Conservation (phyloP, 2,888 invertebrate genomes). For the Anthophora plumipes region DNA sequence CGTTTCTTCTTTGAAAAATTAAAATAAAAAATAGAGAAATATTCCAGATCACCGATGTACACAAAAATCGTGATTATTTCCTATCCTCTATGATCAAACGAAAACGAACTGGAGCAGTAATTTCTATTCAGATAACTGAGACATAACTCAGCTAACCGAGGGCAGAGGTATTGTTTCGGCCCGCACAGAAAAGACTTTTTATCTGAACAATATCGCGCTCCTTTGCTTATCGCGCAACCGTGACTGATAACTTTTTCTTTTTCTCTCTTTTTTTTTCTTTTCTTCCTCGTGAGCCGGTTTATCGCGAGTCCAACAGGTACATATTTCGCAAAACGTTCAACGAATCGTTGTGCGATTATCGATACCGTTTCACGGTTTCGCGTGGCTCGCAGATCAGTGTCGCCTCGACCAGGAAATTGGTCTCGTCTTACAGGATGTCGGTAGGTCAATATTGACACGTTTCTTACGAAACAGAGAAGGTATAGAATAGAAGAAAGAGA, state of each 20-base stretch:
- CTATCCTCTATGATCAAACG: not conserved
- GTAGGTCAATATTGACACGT: slow-evolving; percentile 80
- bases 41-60: not conserved
- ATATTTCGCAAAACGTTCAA: not conserved
- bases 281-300: not conserved
- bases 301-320: slow-evolving; percentile 1
- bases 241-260: slow-evolving; percentile 48
- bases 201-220: slow-evolving; percentile 40
- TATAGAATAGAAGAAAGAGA: not conserved
- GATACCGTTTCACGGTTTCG: slow-evolving; percentile 1
- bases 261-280: not conserved
- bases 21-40: no score
- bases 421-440: slow-evolving; percentile 79
- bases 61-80: not conserved
- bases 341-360: slow-evolving; percentile 27
- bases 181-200: slow-evolving; percentile 18
- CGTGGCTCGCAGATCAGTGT: slow-evolving; percentile 46
- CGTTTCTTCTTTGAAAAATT: no score
- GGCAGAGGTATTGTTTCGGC: slow-evolving; percentile 18
- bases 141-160: not conserved
- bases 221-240: slow-evolving; percentile 39
- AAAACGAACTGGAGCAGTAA: not conserved
- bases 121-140: slow-evolving; percentile 28
- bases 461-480: slow-evolving; percentile 72
- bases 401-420: slow-evolving; percentile 74